Percentiles rank a stretch among this genome's conserved stretches.
phyloP scores from a whole-genome alignment of 2,797 vertebrate genomes.

The Eulemur albifrons region DNA sequence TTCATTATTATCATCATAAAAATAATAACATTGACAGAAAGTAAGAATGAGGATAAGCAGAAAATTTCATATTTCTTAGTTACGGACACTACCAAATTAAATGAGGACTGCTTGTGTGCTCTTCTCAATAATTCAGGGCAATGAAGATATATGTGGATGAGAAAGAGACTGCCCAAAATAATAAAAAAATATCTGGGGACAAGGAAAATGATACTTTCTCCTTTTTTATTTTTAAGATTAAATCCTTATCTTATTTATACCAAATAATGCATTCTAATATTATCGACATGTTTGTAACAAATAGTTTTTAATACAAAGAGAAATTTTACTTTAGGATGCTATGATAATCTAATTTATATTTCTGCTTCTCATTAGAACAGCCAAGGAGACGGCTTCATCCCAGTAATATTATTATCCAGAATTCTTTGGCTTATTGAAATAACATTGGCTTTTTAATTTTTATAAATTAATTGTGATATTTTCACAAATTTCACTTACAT shows the following conservation, averaged over 20 bases:
- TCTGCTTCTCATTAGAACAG: not conserved
- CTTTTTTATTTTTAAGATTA: not conserved
- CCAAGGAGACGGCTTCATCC: not conserved
- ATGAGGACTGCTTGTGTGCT: not conserved
- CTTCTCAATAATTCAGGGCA: not conserved
- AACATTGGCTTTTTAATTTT: slow-evolving; percentile 13
- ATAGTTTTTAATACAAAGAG: not conserved
- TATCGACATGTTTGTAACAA: not conserved
- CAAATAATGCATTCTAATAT: not conserved
- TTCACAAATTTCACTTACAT: not conserved
- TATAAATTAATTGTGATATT: not conserved
- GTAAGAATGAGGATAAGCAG: not conserved
- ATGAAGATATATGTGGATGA: not conserved
- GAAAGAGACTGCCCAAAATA: not conserved
- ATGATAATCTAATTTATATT: not conserved
- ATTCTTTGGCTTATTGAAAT: not conserved
- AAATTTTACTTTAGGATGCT: not conserved
- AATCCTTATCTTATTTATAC: not conserved
- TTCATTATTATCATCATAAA: not conserved
- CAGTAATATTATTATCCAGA: not conserved
- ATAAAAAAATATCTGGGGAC: not conserved
- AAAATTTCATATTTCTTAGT: not conserved
- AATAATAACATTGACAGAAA: not conserved
- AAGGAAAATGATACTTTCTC: not conserved
- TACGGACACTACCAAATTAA: not conserved